Evolutionary conservation across 2,888 invertebrate genomes (phyloP).

Genomic region (Cerastis rubricosa): DNA sequence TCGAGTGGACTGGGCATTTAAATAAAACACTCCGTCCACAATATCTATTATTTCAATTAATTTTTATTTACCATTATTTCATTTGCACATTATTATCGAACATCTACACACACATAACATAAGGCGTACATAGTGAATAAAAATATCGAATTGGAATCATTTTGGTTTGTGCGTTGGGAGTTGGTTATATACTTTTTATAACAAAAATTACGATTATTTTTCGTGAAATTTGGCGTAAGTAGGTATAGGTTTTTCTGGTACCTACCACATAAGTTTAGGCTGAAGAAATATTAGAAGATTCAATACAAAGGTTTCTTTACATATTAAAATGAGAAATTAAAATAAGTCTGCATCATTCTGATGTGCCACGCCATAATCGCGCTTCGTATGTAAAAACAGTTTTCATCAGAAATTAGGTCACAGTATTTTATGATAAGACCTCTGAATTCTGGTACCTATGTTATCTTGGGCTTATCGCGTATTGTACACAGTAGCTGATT

Average conservation of each 20-base stretch:
- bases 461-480: constrained; percentile 20
- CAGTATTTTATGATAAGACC: constrained; percentile 35
- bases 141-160: constrained; percentile 31
- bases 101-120: constrained; percentile 64
- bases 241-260: not conserved
- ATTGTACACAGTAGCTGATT: constrained; percentile 18
- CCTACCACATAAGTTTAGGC: not conserved
- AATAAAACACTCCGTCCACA: constrained; percentile 79
- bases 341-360: not conserved
- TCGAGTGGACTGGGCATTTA: constrained; percentile 10
- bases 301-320: not conserved
- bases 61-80: constrained; percentile 77
- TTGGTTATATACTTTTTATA: not conserved
- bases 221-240: not conserved
- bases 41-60: constrained; percentile 82
- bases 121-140: constrained; percentile 35
- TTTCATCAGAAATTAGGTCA: constrained; percentile 50
- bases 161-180: constrained; percentile 61
- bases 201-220: not conserved
- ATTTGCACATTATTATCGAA: constrained; percentile 77
- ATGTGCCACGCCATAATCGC: not conserved
- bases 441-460: constrained; percentile 16
- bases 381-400: constrained; percentile 10
- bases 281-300: not conserved
- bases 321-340: not conserved